A percentile compares a stretch with the other conserved stretches of the same genome.
Evolutionary conservation across 1,140 invertebrate genomes (phyloP).

Genomic region (Microplitis demolitor): DNA sequence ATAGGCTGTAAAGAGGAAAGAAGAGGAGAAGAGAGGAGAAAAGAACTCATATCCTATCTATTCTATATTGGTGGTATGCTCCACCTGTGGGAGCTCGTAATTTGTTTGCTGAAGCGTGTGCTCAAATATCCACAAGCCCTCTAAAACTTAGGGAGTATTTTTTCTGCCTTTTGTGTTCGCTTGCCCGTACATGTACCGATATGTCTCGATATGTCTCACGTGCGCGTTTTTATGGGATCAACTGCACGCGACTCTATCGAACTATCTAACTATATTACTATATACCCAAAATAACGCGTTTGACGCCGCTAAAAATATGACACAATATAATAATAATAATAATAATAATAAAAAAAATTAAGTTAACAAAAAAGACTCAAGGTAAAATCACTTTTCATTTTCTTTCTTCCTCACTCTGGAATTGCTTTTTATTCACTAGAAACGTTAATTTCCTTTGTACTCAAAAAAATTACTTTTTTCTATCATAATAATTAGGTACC

Average conservation of each 20-base stretch:
- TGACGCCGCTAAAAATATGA: not conserved
- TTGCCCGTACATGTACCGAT: not conserved
- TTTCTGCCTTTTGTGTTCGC: not conserved
- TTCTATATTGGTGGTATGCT: not conserved
- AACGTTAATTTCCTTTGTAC: too few relatives aligned
- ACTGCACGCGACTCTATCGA: not conserved
- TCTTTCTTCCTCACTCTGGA: not conserved
- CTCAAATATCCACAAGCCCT: not conserved
- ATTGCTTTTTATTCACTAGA: too few relatives aligned
- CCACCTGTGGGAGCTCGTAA: conserved; percentile 10
- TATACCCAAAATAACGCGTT: not conserved
- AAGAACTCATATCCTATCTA: not conserved
- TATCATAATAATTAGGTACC: too few relatives aligned
- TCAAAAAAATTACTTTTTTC: too few relatives aligned
- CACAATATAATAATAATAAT: not conserved
- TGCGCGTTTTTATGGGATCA: not conserved
- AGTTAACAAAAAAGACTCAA: not conserved
- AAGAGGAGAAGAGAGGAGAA: not conserved
- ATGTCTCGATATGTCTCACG: not conserved
- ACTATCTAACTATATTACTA: not conserved
- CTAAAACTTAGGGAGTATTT: not conserved
- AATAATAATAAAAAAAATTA: not conserved
- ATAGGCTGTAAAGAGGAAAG: not conserved
- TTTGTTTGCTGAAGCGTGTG: conserved; percentile 11
- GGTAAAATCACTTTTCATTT: not conserved